A percentile compares a stretch with the other conserved stretches of the same genome.
Evolutionary conservation across 2,113 vertebrate genomes (phyloP).

Genomic region (Megaceryle maxima): DNA sequence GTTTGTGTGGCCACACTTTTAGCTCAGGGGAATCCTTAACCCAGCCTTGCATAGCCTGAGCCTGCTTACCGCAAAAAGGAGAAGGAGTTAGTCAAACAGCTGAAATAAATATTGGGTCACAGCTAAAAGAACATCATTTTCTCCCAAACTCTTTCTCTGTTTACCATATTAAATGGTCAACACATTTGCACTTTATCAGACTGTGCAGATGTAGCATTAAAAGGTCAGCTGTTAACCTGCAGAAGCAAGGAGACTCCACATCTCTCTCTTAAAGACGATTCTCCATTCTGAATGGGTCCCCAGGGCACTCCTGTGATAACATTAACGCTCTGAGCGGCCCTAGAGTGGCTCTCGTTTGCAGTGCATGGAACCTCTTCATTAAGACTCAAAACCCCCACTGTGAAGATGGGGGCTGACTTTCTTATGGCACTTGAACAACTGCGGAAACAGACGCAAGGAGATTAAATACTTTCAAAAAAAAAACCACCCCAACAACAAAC

Average conservation of each 20-base stretch:
- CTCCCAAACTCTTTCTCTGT: not conserved
- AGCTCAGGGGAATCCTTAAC: constrained; percentile 48
- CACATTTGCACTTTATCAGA: constrained; percentile 2
- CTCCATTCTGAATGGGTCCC: constrained; percentile 21
- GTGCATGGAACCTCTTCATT: constrained; percentile 20
- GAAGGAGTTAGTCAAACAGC: not conserved
- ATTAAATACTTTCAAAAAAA: not conserved
- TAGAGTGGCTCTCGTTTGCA: not conserved
- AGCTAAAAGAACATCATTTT: not conserved
- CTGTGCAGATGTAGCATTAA: constrained; percentile 22
- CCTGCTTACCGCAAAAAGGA: not conserved
- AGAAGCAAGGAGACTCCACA: constrained; percentile 5
- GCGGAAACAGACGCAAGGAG: not conserved
- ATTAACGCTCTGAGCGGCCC: not conserved
- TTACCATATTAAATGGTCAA: constrained; percentile 38
- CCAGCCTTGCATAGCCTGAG: constrained; percentile 20
- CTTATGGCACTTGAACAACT: not conserved
- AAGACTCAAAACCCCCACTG: not conserved
- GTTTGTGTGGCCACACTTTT: constrained; percentile 11
- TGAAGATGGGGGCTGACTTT: not conserved
- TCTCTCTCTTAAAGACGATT: constrained; percentile 49
- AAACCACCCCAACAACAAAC: not conserved
- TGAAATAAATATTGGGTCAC: not conserved
- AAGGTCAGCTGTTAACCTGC: constrained; percentile 46
- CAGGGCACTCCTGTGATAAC: not conserved